phyloP scores from a whole-genome alignment of 2,888 invertebrate species.

The Melolontha melolontha region DNA sequence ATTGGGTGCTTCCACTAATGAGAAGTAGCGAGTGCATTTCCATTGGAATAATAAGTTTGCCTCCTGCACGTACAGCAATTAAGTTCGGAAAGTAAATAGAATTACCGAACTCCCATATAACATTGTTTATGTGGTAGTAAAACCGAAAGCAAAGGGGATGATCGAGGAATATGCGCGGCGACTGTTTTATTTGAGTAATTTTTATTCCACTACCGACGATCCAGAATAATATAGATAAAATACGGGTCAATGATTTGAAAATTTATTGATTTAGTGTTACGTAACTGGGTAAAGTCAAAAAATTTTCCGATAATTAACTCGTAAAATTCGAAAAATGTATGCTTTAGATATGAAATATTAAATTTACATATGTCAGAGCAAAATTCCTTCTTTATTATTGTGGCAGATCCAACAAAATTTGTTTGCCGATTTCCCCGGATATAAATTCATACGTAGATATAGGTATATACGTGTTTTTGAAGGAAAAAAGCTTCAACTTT shows the following conservation, averaged over 20 bases:
- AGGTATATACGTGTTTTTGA: no score
- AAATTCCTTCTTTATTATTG: background rate
- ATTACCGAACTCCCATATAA: conserved; percentile 32
- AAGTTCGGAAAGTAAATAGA: conserved; percentile 29
- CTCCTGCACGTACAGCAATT: conserved; percentile 25
- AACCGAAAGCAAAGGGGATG: background rate
- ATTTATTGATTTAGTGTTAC: conserved; percentile 14
- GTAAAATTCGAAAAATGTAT: conserved; percentile 20
- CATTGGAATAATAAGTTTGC: conserved; percentile 8
- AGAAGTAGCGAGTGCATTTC: background rate
- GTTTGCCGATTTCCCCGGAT: background rate
- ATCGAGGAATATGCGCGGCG: conserved; percentile 4
- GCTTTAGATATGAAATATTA: conserved; percentile 1
- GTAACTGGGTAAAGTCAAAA: conserved; percentile 2
- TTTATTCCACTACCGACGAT: background rate
- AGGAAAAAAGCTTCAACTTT: no score
- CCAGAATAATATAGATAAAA: conserved; percentile 10
- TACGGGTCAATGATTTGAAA: conserved; percentile 16
- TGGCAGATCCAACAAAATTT: background rate
- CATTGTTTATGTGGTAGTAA: conserved; percentile 35
- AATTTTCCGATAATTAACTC: conserved; percentile 31
- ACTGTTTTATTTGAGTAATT: conserved; percentile 18
- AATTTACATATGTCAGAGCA: background rate
- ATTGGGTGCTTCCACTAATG: no score
- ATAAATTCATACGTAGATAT: background rate